phyloP scores from a whole-genome alignment of 2,113 vertebrate species.

The Hydrolagus affinis region DNA sequence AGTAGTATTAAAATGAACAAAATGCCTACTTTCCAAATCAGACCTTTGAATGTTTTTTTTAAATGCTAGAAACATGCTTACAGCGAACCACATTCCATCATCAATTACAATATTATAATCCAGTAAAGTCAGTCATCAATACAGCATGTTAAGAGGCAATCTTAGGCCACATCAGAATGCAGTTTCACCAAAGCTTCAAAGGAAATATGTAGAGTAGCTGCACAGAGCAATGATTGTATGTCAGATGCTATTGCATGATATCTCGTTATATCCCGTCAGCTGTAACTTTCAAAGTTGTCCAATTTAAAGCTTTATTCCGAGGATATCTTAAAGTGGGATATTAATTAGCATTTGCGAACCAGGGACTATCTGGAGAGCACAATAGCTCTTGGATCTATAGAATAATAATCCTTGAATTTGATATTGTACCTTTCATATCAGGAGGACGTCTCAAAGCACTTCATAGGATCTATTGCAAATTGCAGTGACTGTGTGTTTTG shows the following conservation, averaged over 20 bases:
- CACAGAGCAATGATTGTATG: constrained; percentile 5
- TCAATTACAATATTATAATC: too few relatives aligned
- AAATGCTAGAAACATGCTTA: neutral
- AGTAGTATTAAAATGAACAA: neutral
- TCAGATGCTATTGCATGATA: neutral
- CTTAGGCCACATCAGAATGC: neutral
- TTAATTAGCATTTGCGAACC: too few relatives aligned
- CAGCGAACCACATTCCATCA: neutral
- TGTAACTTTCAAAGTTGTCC: constrained; percentile 1
- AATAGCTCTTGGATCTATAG: too few relatives aligned
- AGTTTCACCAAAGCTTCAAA: neutral
- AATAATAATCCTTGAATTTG: too few relatives aligned
- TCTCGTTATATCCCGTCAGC: constrained; percentile 11
- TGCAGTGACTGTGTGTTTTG: too few relatives aligned
- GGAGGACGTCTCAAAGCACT: neutral
- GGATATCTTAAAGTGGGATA: constrained; percentile 14
- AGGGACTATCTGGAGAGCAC: too few relatives aligned
- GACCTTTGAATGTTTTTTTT: neutral
- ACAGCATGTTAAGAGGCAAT: neutral
- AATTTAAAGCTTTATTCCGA: constrained; percentile 6
- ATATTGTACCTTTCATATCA: too few relatives aligned
- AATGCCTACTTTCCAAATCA: neutral
- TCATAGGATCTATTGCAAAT: neutral
- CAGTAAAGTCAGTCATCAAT: neutral
- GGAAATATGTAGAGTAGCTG: neutral